phyloP scores from a whole-genome alignment of 2,797 vertebrate genomes.

The Neostethus bicornis region DNA sequence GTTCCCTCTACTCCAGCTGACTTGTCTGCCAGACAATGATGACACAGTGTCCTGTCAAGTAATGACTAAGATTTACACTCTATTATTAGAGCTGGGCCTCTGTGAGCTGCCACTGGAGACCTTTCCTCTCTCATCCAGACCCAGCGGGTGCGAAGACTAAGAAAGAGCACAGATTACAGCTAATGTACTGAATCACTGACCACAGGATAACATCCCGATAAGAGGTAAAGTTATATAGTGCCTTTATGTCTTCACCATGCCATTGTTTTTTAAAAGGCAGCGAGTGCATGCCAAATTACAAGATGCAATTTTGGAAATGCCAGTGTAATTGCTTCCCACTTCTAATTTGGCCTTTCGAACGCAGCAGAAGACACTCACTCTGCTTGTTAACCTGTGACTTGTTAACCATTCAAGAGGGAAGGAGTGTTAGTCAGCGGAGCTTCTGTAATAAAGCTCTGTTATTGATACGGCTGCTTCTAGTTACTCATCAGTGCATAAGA shows the following conservation, averaged over 20 bases:
- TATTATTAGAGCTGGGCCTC: slow-evolving; percentile 78
- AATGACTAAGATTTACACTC: slow-evolving; percentile 78
- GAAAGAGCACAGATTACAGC: slow-evolving; percentile 50
- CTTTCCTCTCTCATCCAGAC: slow-evolving; percentile 56
- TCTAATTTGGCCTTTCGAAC: slow-evolving; percentile 1
- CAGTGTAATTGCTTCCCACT: slow-evolving; percentile 1
- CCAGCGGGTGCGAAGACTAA: slow-evolving; percentile 42
- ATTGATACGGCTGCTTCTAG: slow-evolving; percentile 14
- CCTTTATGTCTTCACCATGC: slow-evolving; percentile 7
- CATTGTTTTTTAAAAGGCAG: slow-evolving; percentile 4
- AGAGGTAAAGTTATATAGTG: slow-evolving; percentile 44
- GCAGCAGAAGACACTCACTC: slow-evolving; percentile 7
- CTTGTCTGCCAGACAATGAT: slow-evolving; percentile 70
- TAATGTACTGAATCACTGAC: slow-evolving; percentile 58
- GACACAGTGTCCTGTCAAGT: slow-evolving; percentile 77
- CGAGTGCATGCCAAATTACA: slow-evolving; percentile 23
- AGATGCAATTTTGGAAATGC: slow-evolving; percentile 18
- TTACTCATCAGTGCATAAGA: slow-evolving; percentile 14
- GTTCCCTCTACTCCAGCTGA: slow-evolving; percentile 60
- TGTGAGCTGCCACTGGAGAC: slow-evolving; percentile 67
- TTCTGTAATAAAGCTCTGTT: too few relatives aligned
- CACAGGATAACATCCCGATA: slow-evolving; percentile 54
- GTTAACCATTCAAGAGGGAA: too few relatives aligned
- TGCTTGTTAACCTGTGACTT: slow-evolving; percentile 13
- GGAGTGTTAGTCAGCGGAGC: too few relatives aligned